These are phyloP conservation scores for Drosophila virilis DNA, from an alignment of 1,140 invertebrate genomes.

Conservation along the genomic window DNA sequence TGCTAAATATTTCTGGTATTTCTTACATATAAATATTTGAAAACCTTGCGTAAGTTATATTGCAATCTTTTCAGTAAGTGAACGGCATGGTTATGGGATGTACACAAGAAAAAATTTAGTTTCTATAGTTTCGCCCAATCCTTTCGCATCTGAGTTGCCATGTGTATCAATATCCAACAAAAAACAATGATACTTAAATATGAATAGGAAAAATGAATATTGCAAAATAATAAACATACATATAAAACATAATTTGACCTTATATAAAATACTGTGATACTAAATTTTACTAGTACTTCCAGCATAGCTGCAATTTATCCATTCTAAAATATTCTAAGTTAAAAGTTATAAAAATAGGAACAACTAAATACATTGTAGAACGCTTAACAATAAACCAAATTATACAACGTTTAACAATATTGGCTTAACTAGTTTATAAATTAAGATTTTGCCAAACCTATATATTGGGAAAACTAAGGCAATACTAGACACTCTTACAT, in stretches of 20 bases:
- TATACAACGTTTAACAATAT: slow-evolving; percentile 11
- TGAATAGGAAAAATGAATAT: slow-evolving; percentile 16
- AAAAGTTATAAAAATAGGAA: slow-evolving; percentile 13
- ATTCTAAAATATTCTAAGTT: slow-evolving; percentile 84
- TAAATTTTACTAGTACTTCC: slow-evolving; percentile 85
- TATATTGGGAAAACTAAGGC: background rate
- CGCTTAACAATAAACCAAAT: slow-evolving; percentile 14
- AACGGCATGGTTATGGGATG: background rate
- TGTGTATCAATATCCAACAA: slow-evolving; percentile 33
- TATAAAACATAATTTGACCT: slow-evolving; percentile 77
- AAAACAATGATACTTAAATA: slow-evolving; percentile 14
- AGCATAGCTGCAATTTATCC: slow-evolving; percentile 84
- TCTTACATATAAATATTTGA: too few species aligned
- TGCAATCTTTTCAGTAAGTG: too few species aligned
- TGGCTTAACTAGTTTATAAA: slow-evolving; percentile 9
- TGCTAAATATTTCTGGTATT: too few species aligned
- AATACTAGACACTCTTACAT: background rate
- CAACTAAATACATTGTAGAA: slow-evolving; percentile 32
- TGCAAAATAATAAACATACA: slow-evolving; percentile 51
- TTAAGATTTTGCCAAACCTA: background rate
- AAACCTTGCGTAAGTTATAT: too few species aligned
- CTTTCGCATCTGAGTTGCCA: slow-evolving; percentile 12
- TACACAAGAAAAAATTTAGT: background rate
- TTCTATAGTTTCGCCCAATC: background rate
- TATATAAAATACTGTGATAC: slow-evolving; percentile 85